Evolutionary conservation across 2,888 invertebrate species (phyloP), one percentile per base, ranked within the genome.

Genomic region (Xanthorhoe spadicearia): DNA sequence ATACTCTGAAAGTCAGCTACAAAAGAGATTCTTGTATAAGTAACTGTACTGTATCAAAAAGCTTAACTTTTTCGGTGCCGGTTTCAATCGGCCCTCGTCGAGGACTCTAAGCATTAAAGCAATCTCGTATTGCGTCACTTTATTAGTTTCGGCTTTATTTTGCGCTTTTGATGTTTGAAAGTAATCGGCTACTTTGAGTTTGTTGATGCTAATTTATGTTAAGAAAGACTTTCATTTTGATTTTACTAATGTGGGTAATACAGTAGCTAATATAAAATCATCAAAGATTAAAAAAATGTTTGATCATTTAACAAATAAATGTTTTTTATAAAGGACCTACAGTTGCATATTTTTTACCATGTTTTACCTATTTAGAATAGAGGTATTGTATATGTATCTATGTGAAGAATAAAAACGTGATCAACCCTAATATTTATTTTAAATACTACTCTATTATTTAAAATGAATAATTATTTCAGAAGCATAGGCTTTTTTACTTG

Each of bases 71-170:
- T 59, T 28, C 53, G 54, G 62, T 59, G 59, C 19, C 15, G 8
- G 15, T 15, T 88, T 90, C 88, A 91, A 92, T 90, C 88, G 83
- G 82, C 87, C 86, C 89, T 89, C 89, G 84, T 85, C 85, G 84
- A 88, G 85, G 84, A 86, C 81, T 84, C 58, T 28, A 85, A 86
- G 84, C 83, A 90, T 92, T 92, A 90, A 91, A 92, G 90, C 88
- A 88, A 90, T 91, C 91, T 88, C 85, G 80, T 82, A 84, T 85
- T 85, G 88, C 87, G 87, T 85, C 89, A 87, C 89, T 87, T 90
- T 92, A 92, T 92, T 92, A 91, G 85, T 88, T 90, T 83, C 81
- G 82, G 83, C 85, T 90, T 88, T 86, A 87, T 87, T 86, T 85
- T 82, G 84, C 81, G 83, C 89, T 88, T 91, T 92, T 92, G 92